Base-by-base conservation (phyloP, 2,888 invertebrate species). In the Epinotia bilunana region DNA sequence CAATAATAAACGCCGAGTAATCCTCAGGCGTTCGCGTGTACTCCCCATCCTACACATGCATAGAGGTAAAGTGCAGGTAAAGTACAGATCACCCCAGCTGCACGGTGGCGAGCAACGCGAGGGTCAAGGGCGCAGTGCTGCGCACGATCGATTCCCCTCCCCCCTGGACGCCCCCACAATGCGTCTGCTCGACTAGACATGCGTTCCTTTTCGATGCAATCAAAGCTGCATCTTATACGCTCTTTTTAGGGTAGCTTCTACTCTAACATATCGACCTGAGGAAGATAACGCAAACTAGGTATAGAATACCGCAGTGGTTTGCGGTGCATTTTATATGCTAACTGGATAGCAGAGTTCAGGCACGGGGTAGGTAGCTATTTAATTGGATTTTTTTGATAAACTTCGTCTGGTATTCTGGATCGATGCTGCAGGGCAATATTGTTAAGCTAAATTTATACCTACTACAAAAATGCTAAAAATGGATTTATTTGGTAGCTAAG, bases 81-180 rank as follows among this genome's bases (percentile, higher is more conserved):
- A 28, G 63, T 72, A 55, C 73, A 55, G 65, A 18, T 72, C 72
- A 69, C 75, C 77, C 77, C 74, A 78, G 78, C 78, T 67, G 63
- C 77, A 80, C 80, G 78, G 76, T 77, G 82, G 79, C 80, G 80
- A 33, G 33, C 33, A 9, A 80, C 80, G 78, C 84, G 88, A 88
- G 88, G 91, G 90, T 91, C 91, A 91, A 91, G 91, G 91, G 90
- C 91, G 90, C 81, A 83, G 81, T 80, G 60, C 67, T 72, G 80
- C 81, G 79, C 80, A 79, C 82, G 82, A 83, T 82, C 79, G 79
- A 79, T 78, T 76, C 77, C 73, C 73, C 74, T 63, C 69, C 57
- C 55, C 65, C 68, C 72, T 70, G 76, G 72, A 72, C 68, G 72
- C 39, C 78, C 74, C 77, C 78, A 71, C 78, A 62, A 78, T 77